Percentiles rank a stretch among this genome's conserved stretches.
These are phyloP conservation scores for Synodontis membranacea DNA, from an alignment of 2,113 vertebrate species.

Conservation along the genomic window DNA sequence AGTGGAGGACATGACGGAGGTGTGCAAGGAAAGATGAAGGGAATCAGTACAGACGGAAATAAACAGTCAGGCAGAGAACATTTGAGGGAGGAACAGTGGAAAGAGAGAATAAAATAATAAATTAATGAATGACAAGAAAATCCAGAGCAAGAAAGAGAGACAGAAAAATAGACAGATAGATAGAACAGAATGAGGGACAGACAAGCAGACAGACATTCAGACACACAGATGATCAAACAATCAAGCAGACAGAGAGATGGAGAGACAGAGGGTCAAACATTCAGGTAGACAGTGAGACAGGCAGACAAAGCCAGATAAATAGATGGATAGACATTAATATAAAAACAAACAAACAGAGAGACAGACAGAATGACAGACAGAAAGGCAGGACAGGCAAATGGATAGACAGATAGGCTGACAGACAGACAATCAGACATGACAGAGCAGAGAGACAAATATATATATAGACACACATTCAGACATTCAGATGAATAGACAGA, in stretches of 20 bases:
- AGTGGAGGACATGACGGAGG: not conserved
- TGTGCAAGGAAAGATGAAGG: not conserved
- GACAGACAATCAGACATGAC: not conserved
- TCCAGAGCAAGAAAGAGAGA: conserved; percentile 3
- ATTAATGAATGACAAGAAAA: conserved; percentile 50
- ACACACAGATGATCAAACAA: conserved; percentile 12
- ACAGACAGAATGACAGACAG: conserved; percentile 8
- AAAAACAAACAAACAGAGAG: conserved; percentile 39
- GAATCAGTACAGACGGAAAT: not conserved
- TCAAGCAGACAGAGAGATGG: conserved; percentile 16
- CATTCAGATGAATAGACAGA: no score
- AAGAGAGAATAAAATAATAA: conserved; percentile 39
- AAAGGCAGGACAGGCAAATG: conserved; percentile 29
- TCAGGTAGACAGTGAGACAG: conserved; percentile 26
- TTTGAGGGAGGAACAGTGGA: conserved; percentile 24
- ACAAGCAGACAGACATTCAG: conserved; percentile 16
- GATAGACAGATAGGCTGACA: conserved; percentile 15
- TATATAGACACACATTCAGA: no score
- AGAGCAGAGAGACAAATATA: conserved; percentile 13
- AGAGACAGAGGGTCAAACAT: no score
- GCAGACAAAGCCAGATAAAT: conserved; percentile 9
- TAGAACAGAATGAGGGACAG: conserved; percentile 4
- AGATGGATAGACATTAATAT: conserved; percentile 33
- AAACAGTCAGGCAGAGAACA: conserved; percentile 32
- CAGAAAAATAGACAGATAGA: conserved; percentile 10